Evolutionary conservation across 2,888 invertebrate species (phyloP).

Genomic region (Philhelius pedissequus): DNA sequence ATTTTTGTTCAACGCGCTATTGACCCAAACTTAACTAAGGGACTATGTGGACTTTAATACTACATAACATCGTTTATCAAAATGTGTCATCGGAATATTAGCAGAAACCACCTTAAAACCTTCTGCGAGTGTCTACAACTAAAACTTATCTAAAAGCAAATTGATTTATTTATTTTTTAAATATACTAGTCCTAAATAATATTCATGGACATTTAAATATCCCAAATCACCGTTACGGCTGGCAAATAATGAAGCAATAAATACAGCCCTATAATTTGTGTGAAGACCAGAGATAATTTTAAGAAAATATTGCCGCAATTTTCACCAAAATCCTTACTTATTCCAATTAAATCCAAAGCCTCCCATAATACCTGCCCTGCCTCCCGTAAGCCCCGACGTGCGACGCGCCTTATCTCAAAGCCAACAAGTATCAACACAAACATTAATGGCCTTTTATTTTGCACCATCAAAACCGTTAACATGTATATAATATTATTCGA

Average conservation of each 20-base stretch:
- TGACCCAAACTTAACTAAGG: too few species aligned
- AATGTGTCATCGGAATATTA: too few species aligned
- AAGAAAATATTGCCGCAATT: background rate
- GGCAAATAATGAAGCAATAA: slow-evolving; percentile 2
- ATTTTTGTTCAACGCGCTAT: too few species aligned
- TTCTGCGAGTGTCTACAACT: too few species aligned
- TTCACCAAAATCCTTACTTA: background rate
- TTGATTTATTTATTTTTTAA: background rate
- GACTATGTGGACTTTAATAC: too few species aligned
- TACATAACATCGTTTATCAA: too few species aligned
- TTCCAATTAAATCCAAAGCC: slow-evolving; percentile 19
- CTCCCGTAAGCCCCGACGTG: slow-evolving; percentile 9
- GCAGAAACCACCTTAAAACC: too few species aligned
- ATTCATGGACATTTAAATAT: background rate
- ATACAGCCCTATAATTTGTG: background rate
- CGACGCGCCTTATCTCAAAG: slow-evolving; percentile 5
- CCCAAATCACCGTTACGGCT: slow-evolving; percentile 5
- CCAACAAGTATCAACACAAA: slow-evolving; percentile 29
- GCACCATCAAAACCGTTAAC: background rate
- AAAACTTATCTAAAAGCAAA: background rate
- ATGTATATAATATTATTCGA: background rate
- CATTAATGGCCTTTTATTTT: slow-evolving; percentile 4
- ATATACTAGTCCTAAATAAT: background rate
- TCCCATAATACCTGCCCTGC: background rate
- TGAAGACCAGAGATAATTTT: background rate